Evolutionary conservation across 2,797 vertebrate species (phyloP), one percentile per base, ranked within the genome.

Genomic region (Sebastes cheni): DNA sequence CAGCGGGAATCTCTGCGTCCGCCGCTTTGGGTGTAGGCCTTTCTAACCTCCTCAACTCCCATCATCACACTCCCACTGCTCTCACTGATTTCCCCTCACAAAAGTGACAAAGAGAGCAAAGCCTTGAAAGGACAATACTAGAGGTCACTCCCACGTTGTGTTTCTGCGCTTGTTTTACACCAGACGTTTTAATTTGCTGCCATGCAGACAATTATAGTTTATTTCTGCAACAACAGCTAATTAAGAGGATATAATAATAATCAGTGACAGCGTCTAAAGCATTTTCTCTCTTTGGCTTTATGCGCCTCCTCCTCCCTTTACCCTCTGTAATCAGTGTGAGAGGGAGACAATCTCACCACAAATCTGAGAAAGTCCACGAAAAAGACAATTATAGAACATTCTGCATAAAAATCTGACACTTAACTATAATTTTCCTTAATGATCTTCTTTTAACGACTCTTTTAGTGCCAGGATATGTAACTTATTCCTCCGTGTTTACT

Each of bases 61-160:
- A 88, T 90, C 84, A 87, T 88, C 82, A 66, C 80, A 78, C 88
- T 72, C 72, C 50, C 79, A 81, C 80, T 39, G 78, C 82, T 72
- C 81, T 56, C 79, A 39, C 86, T 88, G 91, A 95, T 94, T 93
- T 90, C 78, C 82, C 76, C 74, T 88, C 80, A 74, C 82, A 84
- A 81, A 80, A 87, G 86, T 81, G 79, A 72, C 86, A 79, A 65
- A 71, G 68, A 88, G 85, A 87, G 83, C 67, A 10, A 60, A 66
- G 70, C 73, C 86, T 89, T 69, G 79, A 89, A 69, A 87, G 90
- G 79, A 91, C 75, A 82, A 72, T 73, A 67, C 75, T 46, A 58
- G 85, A 92, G 90, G 86, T 91, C 88, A 88, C 68, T 83, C 69
- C 75, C 55, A 83, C 79, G 30, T 70, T 86, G 84, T 90, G 86